Evolutionary conservation across 1,140 invertebrate species (phyloP).

Genomic region (Littorina saxatilis): DNA sequence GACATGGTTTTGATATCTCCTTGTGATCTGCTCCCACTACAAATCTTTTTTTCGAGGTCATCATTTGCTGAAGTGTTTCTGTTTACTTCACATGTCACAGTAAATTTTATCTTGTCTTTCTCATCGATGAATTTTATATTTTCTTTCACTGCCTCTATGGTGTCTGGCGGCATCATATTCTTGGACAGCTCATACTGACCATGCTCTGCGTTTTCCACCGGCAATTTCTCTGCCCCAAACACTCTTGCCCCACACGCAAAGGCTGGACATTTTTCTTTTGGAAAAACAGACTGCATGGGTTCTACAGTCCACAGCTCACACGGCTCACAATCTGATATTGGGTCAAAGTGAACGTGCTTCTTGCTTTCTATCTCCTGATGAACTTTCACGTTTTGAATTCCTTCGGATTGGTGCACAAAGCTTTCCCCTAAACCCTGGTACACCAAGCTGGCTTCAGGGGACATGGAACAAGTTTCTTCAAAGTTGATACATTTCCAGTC

Average conservation of each 20-base stretch:
- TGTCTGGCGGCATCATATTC: neutral
- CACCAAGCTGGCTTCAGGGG: too few relatives aligned
- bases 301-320: neutral
- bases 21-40: too few relatives aligned
- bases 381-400: neutral
- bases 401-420: too few relatives aligned
- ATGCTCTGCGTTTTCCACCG: too few relatives aligned
- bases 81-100: neutral
- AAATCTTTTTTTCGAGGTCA: neutral
- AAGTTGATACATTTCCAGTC: neutral
- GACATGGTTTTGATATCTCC: neutral
- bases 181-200: too few relatives aligned
- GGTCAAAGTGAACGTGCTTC: slow-evolving; percentile 6
- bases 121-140: neutral
- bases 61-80: slow-evolving; percentile 17
- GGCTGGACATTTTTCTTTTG: neutral
- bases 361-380: neutral
- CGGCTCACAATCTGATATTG: neutral
- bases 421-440: too few relatives aligned
- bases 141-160: neutral
- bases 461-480: too few relatives aligned
- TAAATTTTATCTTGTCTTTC: neutral
- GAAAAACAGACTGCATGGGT: neutral
- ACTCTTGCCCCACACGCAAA: too few relatives aligned
- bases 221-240: neutral